Conservation (phyloP, 1,140 invertebrate species). For the Hylyphantes graminicola region DNA sequence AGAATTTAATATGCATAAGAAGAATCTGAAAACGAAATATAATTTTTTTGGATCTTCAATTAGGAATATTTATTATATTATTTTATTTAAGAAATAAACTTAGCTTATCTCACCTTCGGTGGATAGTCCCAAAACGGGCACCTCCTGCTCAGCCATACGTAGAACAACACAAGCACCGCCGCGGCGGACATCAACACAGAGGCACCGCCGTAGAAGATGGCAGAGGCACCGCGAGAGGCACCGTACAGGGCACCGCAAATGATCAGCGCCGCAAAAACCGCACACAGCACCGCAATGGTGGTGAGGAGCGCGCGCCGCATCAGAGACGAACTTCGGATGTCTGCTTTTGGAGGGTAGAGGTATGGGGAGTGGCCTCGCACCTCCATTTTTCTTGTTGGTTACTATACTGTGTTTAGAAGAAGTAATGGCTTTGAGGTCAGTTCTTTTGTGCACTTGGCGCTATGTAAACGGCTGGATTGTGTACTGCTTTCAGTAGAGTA, state of each 20-base stretch:
- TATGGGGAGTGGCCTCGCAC: constrained; percentile 1
- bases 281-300: constrained; percentile 13
- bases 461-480: too few species aligned
- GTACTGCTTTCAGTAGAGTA: too few species aligned
- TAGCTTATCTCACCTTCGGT: constrained; percentile 1
- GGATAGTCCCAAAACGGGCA: constrained; percentile 21
- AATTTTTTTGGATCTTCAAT: neutral
- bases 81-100: neutral
- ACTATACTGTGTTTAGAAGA: too few species aligned
- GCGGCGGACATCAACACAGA: constrained; percentile 1
- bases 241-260: constrained; percentile 13
- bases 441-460: too few species aligned
- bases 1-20: too few species aligned
- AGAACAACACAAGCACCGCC: constrained; percentile 18
- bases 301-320: neutral
- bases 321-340: neutral
- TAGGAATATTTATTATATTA: neutral
- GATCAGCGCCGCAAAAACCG: neutral
- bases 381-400: neutral
- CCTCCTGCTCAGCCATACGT: constrained; percentile 5
- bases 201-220: constrained; percentile 8
- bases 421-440: too few species aligned
- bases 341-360: neutral
- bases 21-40: too few species aligned
- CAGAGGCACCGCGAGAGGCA: neutral